Evolutionary conservation across 2,113 vertebrate species (phyloP).

Genomic region (Otus sunia): DNA sequence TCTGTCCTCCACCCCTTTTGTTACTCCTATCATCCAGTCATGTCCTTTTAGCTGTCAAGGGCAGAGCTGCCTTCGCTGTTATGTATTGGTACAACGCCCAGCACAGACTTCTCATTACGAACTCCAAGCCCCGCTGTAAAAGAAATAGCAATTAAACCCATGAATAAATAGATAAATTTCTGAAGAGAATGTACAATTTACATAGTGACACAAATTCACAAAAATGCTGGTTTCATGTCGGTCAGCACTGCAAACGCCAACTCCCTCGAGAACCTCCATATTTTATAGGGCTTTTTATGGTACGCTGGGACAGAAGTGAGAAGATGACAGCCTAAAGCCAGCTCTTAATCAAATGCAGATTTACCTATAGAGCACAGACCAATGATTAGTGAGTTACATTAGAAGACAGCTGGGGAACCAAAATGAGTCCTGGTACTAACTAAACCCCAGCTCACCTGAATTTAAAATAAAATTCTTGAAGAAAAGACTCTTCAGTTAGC

Average conservation of each 20-base stretch:
- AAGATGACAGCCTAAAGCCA: constrained; percentile 6
- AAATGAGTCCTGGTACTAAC: not conserved
- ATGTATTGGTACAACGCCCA: constrained; percentile 30
- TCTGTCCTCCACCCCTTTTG: constrained; percentile 27
- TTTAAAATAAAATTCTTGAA: constrained; percentile 15
- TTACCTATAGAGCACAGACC: not conserved
- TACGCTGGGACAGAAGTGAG: not conserved
- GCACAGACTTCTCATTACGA: not conserved
- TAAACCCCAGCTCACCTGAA: constrained; percentile 19
- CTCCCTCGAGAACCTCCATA: not conserved
- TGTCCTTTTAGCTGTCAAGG: constrained; percentile 2
- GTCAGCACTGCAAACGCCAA: not conserved
- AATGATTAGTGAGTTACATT: not conserved
- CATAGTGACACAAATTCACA: constrained; percentile 43
- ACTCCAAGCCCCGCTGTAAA: not conserved
- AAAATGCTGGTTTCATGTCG: constrained; percentile 23
- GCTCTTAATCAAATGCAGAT: constrained; percentile 42
- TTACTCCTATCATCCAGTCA: not conserved
- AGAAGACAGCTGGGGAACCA: not conserved
- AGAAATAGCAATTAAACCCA: constrained; percentile 26
- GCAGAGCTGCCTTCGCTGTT: constrained; percentile 24
- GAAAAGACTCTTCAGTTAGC: not conserved
- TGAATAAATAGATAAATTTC: constrained; percentile 15
- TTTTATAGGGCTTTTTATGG: constrained; percentile 42
- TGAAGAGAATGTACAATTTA: not conserved